These are phyloP conservation scores for Crocodylus rhombifer DNA, from an alignment of 2,797 vertebrate genomes.

Conservation along the genomic window DNA sequence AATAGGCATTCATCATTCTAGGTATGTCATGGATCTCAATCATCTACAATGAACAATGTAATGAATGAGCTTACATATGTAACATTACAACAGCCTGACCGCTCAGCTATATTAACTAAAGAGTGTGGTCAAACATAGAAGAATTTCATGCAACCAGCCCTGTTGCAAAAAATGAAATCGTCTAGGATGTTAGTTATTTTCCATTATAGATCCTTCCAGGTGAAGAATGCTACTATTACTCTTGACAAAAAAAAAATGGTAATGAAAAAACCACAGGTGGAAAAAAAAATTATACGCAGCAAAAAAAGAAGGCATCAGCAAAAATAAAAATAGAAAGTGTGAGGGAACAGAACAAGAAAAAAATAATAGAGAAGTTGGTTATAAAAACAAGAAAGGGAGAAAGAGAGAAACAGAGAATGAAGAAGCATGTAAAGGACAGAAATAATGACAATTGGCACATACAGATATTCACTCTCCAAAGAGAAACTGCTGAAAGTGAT, in stretches of 20 bases:
- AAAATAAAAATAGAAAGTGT: neutral
- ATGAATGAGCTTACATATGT: neutral
- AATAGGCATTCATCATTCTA: neutral
- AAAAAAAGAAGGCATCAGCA: neutral
- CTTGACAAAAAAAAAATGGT: conserved; percentile 5
- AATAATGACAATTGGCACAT: neutral
- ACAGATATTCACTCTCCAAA: no score
- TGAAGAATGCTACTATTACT: neutral
- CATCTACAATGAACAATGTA: neutral
- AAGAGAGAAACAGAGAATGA: neutral
- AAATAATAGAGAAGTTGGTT: neutral
- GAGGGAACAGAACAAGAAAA: neutral
- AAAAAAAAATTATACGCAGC: neutral
- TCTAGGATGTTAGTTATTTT: neutral
- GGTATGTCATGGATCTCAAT: neutral
- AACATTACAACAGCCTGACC: conserved; percentile 3
- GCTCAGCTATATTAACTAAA: neutral
- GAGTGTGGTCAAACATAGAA: neutral
- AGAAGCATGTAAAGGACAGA: neutral
- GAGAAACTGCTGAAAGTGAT: no score
- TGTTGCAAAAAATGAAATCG: neutral
- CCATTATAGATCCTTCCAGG: neutral
- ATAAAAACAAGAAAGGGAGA: neutral
- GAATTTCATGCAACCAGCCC: neutral
- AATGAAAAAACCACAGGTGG: neutral